Percentiles rank a stretch among this genome's conserved stretches.
Conservation (phyloP, 1,140 invertebrate species). For the Lithobius niger region DNA sequence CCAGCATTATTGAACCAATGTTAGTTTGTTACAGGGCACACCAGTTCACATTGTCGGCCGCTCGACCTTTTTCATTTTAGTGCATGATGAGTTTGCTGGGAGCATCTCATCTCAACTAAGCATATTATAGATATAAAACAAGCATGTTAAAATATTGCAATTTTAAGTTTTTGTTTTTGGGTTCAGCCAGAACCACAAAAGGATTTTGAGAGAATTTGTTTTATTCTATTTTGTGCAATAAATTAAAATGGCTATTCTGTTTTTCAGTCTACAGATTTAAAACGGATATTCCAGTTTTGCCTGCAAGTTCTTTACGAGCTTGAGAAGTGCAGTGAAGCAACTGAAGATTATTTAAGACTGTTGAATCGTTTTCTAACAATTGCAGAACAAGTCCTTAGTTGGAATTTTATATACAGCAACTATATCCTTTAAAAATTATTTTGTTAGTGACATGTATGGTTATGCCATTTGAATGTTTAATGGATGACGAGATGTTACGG, state of each 20-base stretch:
- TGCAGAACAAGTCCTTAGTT: conserved; percentile 54
- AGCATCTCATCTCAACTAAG: no score
- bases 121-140: conserved; percentile 6
- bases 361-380: conserved; percentile 54
- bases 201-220: no score
- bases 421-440: conserved; percentile 54
- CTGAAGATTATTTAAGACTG: conserved; percentile 31
- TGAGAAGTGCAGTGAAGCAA: conserved; percentile 37
- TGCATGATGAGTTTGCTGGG: no score
- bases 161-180: no score
- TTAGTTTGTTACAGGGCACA: no score
- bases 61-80: no score
- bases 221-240: conserved; percentile 4
- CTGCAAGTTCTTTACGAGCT: conserved; percentile 43
- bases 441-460: no score
- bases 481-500: no score
- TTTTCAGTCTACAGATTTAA: conserved; percentile 48
- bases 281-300: conserved; percentile 59
- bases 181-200: no score
- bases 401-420: conserved; percentile 51
- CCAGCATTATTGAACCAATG: no score
- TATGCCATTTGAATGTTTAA: no score
- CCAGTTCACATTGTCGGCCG: no score
- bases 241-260: conserved; percentile 10
- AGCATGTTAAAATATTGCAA: background rate